Conservation (phyloP, 2,113 vertebrate species). For the Pungitius pungitius region DNA sequence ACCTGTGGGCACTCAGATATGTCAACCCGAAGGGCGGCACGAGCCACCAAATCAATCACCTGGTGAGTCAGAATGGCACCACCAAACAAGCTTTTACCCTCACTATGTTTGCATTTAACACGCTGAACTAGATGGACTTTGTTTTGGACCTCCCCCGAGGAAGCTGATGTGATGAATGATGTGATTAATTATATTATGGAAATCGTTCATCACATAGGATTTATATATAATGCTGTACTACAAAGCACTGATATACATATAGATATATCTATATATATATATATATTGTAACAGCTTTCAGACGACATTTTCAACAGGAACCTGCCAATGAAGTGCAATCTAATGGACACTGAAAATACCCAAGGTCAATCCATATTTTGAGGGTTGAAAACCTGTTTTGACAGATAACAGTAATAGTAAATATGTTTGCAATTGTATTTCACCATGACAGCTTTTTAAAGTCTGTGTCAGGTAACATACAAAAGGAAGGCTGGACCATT, state of each 20-base stretch:
- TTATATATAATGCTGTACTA: neutral
- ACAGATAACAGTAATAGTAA: neutral
- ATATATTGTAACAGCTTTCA: neutral
- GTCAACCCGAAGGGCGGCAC: conserved; percentile 26
- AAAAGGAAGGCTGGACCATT: neutral
- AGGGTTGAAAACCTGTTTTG: neutral
- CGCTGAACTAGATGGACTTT: neutral
- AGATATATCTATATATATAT: no score
- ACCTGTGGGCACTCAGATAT: conserved; percentile 21
- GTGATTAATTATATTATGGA: neutral
- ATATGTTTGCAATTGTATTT: neutral
- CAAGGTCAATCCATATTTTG: neutral
- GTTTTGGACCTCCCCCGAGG: neutral
- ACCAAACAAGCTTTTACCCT: conserved; percentile 1
- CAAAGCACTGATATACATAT: neutral
- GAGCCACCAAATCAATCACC: conserved; percentile 36
- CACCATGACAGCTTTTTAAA: neutral
- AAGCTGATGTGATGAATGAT: conserved; percentile 5
- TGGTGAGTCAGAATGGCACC: neutral
- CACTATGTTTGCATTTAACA: conserved; percentile 25
- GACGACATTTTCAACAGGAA: neutral
- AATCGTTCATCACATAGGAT: no score
- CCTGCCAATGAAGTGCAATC: neutral
- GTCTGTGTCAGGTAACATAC: neutral
- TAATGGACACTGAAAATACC: neutral